phyloP scores from a whole-genome alignment of 2,888 invertebrate genomes.

The Cactoblastis cactorum region DNA sequence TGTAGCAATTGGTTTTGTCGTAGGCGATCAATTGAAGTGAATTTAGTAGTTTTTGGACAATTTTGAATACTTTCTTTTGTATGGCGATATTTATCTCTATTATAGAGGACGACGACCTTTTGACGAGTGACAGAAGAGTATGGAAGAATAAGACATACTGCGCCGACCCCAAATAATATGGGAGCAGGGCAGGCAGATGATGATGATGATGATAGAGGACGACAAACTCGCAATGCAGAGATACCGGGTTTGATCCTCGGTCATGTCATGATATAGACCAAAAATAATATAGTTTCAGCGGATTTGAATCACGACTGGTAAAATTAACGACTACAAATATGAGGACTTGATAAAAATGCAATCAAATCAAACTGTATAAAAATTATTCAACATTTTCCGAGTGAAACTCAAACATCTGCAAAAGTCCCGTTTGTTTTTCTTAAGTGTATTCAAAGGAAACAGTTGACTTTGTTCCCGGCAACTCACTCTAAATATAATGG shows the following conservation, averaged over 20 bases:
- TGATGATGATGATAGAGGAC: too few relatives aligned
- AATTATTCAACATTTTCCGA: not conserved
- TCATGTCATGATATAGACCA: too few relatives aligned
- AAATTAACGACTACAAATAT: not conserved
- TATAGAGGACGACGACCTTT: too few relatives aligned
- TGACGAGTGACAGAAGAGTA: too few relatives aligned
- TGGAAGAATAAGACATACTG: too few relatives aligned
- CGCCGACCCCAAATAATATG: too few relatives aligned
- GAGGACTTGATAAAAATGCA: not conserved
- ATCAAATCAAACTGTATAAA: not conserved
- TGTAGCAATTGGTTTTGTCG: not conserved
- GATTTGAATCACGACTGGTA: not conserved
- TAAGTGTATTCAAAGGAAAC: slow-evolving; percentile 2
- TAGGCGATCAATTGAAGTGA: not conserved
- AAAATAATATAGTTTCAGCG: too few relatives aligned
- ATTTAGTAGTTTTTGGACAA: not conserved
- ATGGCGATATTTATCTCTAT: too few relatives aligned
- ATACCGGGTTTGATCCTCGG: too few relatives aligned
- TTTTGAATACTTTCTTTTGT: too few relatives aligned
- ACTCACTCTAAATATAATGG: slow-evolving; percentile 2
- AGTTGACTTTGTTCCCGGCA: not conserved
- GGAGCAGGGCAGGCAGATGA: too few relatives aligned
- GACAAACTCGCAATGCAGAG: too few relatives aligned
- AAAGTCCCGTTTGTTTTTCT: not conserved
- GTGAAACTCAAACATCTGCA: not conserved